Evolutionary conservation across 1,140 invertebrate genomes (phyloP).

Genomic region (Globodera ellingtonae): DNA sequence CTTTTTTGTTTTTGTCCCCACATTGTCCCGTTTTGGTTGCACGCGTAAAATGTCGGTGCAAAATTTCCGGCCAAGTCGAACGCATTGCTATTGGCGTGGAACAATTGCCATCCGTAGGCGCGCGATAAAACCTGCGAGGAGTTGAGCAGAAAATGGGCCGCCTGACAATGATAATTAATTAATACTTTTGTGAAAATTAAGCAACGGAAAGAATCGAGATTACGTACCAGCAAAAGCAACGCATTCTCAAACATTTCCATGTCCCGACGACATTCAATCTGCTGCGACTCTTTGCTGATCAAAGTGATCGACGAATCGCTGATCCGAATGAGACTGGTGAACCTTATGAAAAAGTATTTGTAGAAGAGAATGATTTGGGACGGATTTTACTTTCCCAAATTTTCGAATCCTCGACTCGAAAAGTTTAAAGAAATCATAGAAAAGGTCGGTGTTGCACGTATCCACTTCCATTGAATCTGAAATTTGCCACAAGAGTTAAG

Average conservation of each 20-base stretch:
- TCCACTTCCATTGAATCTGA: constrained; percentile 53
- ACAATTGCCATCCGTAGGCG: constrained; percentile 46
- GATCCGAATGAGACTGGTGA: constrained; percentile 44
- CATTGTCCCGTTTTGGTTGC: constrained; percentile 51
- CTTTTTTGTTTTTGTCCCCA: constrained; percentile 25
- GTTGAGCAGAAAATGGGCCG: constrained; percentile 46
- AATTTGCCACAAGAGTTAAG: neutral
- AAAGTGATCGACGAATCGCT: constrained; percentile 33
- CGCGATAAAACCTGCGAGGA: constrained; percentile 27
- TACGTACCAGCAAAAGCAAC: constrained; percentile 34
- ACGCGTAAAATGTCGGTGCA: constrained; percentile 52
- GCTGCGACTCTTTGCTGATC: constrained; percentile 41
- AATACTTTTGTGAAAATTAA: neutral
- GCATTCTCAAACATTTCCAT: constrained; percentile 39
- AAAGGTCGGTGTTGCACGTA: constrained; percentile 43
- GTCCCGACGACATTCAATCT: constrained; percentile 42
- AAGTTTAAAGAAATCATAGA: constrained; percentile 42
- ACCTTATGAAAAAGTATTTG: constrained; percentile 28
- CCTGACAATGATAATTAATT: constrained; percentile 12
- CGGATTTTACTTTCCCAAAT: constrained; percentile 42
- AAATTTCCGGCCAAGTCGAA: constrained; percentile 40
- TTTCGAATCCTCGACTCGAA: constrained; percentile 39
- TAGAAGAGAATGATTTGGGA: neutral
- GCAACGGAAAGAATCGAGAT: neutral
- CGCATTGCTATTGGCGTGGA: constrained; percentile 56